These are phyloP conservation scores for Heterotilapia buettikoferi DNA, from an alignment of 2,113 vertebrate genomes.

Conservation along the genomic window DNA sequence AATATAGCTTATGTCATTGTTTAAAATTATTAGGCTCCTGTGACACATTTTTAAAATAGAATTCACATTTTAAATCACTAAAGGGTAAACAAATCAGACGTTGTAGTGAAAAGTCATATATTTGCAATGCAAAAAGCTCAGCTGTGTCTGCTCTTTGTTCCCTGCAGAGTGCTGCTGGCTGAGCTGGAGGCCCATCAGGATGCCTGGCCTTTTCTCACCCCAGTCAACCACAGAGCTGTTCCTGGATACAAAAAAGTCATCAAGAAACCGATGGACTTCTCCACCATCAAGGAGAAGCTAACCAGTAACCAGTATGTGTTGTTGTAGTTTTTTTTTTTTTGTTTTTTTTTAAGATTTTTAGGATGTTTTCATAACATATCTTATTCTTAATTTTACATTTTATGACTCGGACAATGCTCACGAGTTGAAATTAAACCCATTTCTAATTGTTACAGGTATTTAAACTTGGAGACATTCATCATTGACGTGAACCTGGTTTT, in stretches of 20 bases:
- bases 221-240: slow-evolving; percentile 93
- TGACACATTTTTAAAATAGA: background rate
- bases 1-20: background rate
- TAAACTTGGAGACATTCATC: slow-evolving; percentile 87
- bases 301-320: slow-evolving; percentile 86
- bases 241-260: slow-evolving; percentile 96
- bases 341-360: background rate
- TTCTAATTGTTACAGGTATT: slow-evolving; percentile 74
- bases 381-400: background rate
- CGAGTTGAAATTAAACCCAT: background rate
- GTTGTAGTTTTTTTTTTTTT: background rate
- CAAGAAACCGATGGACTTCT: slow-evolving; percentile 97
- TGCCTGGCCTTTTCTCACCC: slow-evolving; percentile 94
- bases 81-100: background rate
- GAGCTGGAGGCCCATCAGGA: slow-evolving; percentile 93
- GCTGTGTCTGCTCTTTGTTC: background rate
- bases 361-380: background rate
- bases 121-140: background rate
- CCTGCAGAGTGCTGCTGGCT: slow-evolving; percentile 82
- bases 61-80: background rate
- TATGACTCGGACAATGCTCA: background rate
- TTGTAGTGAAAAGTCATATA: background rate
- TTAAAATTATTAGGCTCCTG: background rate
- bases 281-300: slow-evolving; percentile 93
- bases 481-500: slow-evolving; percentile 95